Base-by-base conservation (phyloP, 2,113 vertebrate genomes). In the Electrona antarctica region DNA sequence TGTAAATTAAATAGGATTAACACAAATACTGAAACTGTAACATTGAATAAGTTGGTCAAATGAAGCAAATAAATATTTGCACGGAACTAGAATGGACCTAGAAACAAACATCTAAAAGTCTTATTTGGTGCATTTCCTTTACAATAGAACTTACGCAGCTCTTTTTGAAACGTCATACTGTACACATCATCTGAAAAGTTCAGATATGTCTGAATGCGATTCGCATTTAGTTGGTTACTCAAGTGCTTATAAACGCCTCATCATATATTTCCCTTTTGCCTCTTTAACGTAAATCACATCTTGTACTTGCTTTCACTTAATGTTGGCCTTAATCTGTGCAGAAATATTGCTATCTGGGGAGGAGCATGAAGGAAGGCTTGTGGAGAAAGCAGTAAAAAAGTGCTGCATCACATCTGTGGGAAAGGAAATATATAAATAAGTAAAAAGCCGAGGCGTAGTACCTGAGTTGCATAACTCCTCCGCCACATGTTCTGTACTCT, bases 401-500 rank as follows among this genome's bases (percentile, higher is more conserved):
- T 48, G 54, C 54, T 50, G 55, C 83, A 21, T 28, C 7, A 13
- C 29, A 7, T 45, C 6, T 65, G 12, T 69, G 59, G 14, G 14
- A 49, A 4, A 41, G 11, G 46, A 29, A 33, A 67, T 50, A 45
- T 9, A 50, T 61, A 33, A 21, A 58, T 60, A 50, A 67, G 48
- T 8, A 14, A 7, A 52, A 29, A 13, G n/a, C 89, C 89, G 90
- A 88, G 90, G 90, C 88, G 93, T 87, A 86, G 78, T 96, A 98
- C 97, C 97, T 96, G 96, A 93, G 80, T 75, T 90, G 93, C 97
- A 96, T 86, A 96, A 91, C 91, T 91, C 93, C 91, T 95, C 91
- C 67, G 92, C 93, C 74, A 93, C 91, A 83, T 81, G 67, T 67
- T 86, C 88, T 73, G 84, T 77, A 80, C 94, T 91, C 83, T 80